These are phyloP conservation scores for Atherinomorus stipes DNA, from an alignment of 2,113 vertebrate species.

Conservation along the genomic window DNA sequence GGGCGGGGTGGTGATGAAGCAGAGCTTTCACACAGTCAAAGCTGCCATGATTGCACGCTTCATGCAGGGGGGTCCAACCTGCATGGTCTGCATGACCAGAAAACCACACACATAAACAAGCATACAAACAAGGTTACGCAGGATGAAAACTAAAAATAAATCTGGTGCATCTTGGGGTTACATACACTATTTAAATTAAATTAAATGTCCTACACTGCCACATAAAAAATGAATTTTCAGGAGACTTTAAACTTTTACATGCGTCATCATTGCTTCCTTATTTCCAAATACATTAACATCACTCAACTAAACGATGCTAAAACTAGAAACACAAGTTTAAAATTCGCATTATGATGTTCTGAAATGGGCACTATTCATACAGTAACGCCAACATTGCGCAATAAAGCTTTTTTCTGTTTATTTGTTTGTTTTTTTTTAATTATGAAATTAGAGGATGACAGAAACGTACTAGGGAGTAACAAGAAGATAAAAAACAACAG, in stretches of 20 bases:
- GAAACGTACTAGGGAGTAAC: too few species aligned
- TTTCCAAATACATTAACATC: background rate
- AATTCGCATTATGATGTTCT: background rate
- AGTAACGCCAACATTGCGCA: too few species aligned
- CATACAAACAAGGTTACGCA: background rate
- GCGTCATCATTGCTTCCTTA: too few species aligned
- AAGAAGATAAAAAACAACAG: background rate
- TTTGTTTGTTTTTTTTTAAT: too few species aligned
- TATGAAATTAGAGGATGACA: too few species aligned
- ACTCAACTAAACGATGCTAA: background rate
- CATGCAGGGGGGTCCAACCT: constrained; percentile 97
- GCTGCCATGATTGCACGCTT: constrained; percentile 98
- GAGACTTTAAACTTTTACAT: background rate
- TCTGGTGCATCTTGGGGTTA: too few species aligned
- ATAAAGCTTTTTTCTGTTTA: background rate
- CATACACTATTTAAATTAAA: background rate
- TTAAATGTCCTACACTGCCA: too few species aligned
- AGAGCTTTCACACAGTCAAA: constrained; percentile 91
- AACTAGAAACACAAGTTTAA: background rate
- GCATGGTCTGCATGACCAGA: constrained; percentile 86
- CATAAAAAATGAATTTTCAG: background rate
- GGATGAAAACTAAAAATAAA: background rate
- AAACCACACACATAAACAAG: constrained; percentile 3
- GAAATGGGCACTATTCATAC: background rate
- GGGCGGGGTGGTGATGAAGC: constrained; percentile 88